Evolutionary conservation across 2,888 invertebrate genomes (phyloP).

Genomic region (Leptinotarsa juncta): DNA sequence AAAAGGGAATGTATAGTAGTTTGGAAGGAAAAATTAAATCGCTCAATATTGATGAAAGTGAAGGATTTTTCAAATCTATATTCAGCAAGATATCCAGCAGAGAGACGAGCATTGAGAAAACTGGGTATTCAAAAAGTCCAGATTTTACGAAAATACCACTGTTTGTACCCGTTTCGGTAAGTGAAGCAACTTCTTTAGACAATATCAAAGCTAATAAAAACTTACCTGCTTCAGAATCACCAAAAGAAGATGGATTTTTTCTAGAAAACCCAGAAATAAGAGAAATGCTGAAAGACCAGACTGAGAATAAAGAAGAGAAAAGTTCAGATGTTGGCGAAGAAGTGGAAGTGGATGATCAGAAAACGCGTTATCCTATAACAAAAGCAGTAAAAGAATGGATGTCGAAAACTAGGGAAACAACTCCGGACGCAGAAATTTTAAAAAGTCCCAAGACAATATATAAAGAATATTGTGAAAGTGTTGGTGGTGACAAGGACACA

Average conservation of each 20-base stretch:
- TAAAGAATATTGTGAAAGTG: constrained; percentile 57
- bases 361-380: constrained; percentile 67
- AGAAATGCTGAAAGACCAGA: constrained; percentile 26
- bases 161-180: constrained; percentile 50
- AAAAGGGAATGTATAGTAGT: constrained; percentile 62
- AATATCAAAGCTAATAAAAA: constrained; percentile 48
- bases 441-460: constrained; percentile 63
- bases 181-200: constrained; percentile 48
- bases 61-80: constrained; percentile 61
- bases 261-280: constrained; percentile 49
- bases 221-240: constrained; percentile 49
- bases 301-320: constrained; percentile 23
- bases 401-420: constrained; percentile 63
- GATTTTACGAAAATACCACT: constrained; percentile 55
- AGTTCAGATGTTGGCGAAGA: constrained; percentile 19
- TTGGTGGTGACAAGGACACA: constrained; percentile 50
- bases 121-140: constrained; percentile 51
- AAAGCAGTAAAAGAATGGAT: constrained; percentile 73
- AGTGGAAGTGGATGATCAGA: constrained; percentile 34
- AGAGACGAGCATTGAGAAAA: constrained; percentile 49
- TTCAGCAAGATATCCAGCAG: constrained; percentile 48
- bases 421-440: constrained; percentile 64
- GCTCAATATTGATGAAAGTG: constrained; percentile 56
- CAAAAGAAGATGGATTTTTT: constrained; percentile 53
- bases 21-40: constrained; percentile 63